These are phyloP conservation scores for Pedicia rivosa DNA, from an alignment of 2,888 invertebrate genomes.

Conservation along the genomic window DNA sequence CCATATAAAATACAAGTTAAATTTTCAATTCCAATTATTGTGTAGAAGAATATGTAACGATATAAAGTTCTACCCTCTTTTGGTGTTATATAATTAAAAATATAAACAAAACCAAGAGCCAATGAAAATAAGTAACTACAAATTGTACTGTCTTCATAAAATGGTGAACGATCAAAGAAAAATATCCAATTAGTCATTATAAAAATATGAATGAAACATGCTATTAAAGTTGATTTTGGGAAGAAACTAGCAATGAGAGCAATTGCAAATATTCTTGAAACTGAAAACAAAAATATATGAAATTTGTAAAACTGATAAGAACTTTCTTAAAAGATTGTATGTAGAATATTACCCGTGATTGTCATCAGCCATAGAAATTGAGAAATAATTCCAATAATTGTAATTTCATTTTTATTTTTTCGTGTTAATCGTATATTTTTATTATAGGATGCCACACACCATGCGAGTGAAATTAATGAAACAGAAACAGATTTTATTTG, in stretches of 20 bases:
- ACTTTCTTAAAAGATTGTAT: constrained; percentile 6
- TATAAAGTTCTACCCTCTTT: constrained; percentile 63
- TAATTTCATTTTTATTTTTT: constrained; percentile 62
- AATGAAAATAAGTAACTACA: constrained; percentile 49
- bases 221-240: constrained; percentile 45
- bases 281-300: constrained; percentile 40
- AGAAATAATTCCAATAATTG: constrained; percentile 48
- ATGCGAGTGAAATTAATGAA: constrained; percentile 55
- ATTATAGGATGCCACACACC: constrained; percentile 81
- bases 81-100: constrained; percentile 73
- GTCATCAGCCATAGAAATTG: constrained; percentile 78
- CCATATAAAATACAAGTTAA: constrained; percentile 38
- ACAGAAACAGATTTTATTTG: neutral
- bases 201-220: constrained; percentile 52
- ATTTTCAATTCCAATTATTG: constrained; percentile 52
- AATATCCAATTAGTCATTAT: constrained; percentile 61
- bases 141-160: constrained; percentile 45
- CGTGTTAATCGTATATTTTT: constrained; percentile 64
- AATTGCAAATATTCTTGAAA: constrained; percentile 66
- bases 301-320: constrained; percentile 5
- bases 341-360: constrained; percentile 43
- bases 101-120: constrained; percentile 67
- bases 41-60: constrained; percentile 50
- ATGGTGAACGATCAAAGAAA: constrained; percentile 45
- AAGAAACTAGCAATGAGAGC: constrained; percentile 61